Base-by-base conservation (phyloP, 2,797 vertebrate species). In the Falco peregrinus region DNA sequence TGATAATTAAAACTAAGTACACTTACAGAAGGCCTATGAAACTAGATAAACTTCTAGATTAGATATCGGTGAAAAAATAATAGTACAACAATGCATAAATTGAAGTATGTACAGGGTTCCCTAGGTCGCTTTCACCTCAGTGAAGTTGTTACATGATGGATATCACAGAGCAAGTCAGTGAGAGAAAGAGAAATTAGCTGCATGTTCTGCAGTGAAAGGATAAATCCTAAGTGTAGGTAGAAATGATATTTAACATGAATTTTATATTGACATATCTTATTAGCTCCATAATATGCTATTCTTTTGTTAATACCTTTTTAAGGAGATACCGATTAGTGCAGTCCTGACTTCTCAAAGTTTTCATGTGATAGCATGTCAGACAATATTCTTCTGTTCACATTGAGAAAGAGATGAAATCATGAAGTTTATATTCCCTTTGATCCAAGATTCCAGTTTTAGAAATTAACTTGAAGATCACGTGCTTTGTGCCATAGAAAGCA, bases 391-490 rank as follows among this genome's bases (percentile, higher is more conserved):
- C 35, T 61, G 16, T 68, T 47, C 75, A n/a, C 70, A 60, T 7
- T 74, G 89, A 94, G 75, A 94, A 92, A 84, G 35, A 79, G 69
- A 31, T 61, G 9, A 95, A 94, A 85, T 82, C 4, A 70, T 89
- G 84, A 83, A 19, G n/a, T 73, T 47, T 83, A 59, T 84, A 73
- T 90, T 92, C 17, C 6, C 85, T 90, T 90, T 1, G 1, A 93
- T 84, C 33, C 21, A 47, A 80, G 87, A 90, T 89, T 86, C 76
- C 54, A 75, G 91, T 94, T 95, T 89, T 90, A 95, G 84, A 97
- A 90, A 96, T 80, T 41, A 93, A 89, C 82, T 45, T 90, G 90
- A 93, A 78, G 59, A n/a, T 95, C 84, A 85, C 57, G 88, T 82
- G 67, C 39, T 89, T 48, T 77, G 48, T 87, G 43, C 29, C n/a